Evolutionary conservation across 37 sponge, comb jelly and placozoan genomes (phyloP), one percentile per base, ranked within the genome.

Genomic region (Beroe forskalii): DNA sequence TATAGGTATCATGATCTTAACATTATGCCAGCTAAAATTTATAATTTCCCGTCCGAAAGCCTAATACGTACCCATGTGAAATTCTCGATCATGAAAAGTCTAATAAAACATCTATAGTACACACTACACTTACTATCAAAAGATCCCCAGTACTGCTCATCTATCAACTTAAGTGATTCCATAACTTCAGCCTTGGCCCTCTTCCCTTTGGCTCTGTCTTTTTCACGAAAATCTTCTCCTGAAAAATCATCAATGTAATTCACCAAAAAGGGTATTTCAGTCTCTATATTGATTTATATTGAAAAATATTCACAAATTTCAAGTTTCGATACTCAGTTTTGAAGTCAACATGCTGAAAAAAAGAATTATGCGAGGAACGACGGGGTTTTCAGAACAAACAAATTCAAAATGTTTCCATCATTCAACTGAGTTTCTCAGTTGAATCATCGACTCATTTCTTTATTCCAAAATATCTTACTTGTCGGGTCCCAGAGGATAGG

Each of bases 391-490:
- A n/a, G n/a, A n/a, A n/a, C n/a, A n/a, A n/a, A n/a, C n/a, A n/a
- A n/a, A n/a, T n/a, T n/a, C n/a, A n/a, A n/a, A n/a, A n/a, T n/a
- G n/a, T n/a, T n/a, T n/a, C n/a, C n/a, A n/a, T n/a, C n/a, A n/a
- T n/a, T n/a, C n/a, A n/a, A n/a, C n/a, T n/a, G n/a, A n/a, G n/a
- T n/a, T n/a, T n/a, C n/a, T n/a, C n/a, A n/a, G n/a, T n/a, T n/a
- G n/a, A n/a, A n/a, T n/a, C n/a, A n/a, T n/a, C n/a, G n/a, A n/a
- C n/a, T n/a, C n/a, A n/a, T n/a, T n/a, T n/a, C n/a, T n/a, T n/a
- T n/a, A n/a, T n/a, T n/a, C n/a, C n/a, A n/a, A n/a, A 27, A 63
- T 28, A 63, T 24, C 66, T 63, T n/a, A 63, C 66, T 63, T 63
- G 66, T 28, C 30, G 66, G 66, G 17, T 63, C 66, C 66, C 66